phyloP scores from a whole-genome alignment of 2,797 vertebrate genomes.

The Pangasius djambal region DNA sequence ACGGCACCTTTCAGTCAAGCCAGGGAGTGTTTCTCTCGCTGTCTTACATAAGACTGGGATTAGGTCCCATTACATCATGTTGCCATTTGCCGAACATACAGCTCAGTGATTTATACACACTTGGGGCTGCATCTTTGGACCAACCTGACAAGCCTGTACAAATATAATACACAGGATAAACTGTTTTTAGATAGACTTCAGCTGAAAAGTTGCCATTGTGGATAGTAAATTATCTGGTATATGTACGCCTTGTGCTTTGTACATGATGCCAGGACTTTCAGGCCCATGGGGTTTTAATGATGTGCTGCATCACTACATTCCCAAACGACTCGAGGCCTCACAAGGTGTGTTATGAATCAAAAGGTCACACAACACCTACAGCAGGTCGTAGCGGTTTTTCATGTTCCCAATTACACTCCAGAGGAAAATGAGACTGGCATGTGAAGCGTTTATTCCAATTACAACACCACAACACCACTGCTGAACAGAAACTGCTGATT shows the following conservation, averaged over 20 bases:
- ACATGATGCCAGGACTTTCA: not conserved
- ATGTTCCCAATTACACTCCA: slow-evolving; percentile 16
- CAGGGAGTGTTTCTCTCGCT: slow-evolving; percentile 6
- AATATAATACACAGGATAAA: slow-evolving; percentile 22
- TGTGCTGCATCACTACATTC: slow-evolving; percentile 24
- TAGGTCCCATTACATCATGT: slow-evolving; percentile 35
- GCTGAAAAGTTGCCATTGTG: not conserved
- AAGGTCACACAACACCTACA: slow-evolving; percentile 29
- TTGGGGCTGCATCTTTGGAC: slow-evolving; percentile 15
- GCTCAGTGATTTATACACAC: slow-evolving; percentile 18
- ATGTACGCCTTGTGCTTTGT: slow-evolving; percentile 13
- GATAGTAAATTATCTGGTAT: slow-evolving; percentile 17
- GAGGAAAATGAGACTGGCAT: not conserved
- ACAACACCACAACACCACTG: not conserved
- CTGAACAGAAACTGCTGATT: not conserved
- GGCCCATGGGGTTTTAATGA: slow-evolving; percentile 9
- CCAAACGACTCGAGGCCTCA: slow-evolving; percentile 3
- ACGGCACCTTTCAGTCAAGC: not conserved
- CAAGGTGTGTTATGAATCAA: slow-evolving; percentile 16
- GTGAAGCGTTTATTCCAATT: not conserved
- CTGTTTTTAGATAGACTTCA: not conserved
- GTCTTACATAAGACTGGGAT: slow-evolving; percentile 38
- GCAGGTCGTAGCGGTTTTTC: not conserved
- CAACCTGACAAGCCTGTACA: slow-evolving; percentile 1
- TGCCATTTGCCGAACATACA: slow-evolving; percentile 27